Conservation (phyloP, 2,888 invertebrate species). For the Hydrotaea cyrtoneurina region DNA sequence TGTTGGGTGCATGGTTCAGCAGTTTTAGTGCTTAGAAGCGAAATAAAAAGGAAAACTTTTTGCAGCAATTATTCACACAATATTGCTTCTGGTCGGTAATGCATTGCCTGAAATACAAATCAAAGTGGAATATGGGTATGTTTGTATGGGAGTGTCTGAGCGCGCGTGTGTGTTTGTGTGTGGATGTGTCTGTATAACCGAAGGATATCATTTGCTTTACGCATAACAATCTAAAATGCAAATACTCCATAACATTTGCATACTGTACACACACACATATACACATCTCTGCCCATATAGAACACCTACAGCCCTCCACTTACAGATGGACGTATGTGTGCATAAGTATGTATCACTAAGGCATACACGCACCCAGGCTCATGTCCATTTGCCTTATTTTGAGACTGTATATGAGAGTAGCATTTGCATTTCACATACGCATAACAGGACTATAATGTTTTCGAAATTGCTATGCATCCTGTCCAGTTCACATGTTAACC, state of each 20-base stretch:
- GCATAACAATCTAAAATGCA: slow-evolving; percentile 63
- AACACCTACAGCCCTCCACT: slow-evolving; percentile 19
- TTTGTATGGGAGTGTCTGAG: neutral
- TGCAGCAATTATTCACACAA: slow-evolving; percentile 63
- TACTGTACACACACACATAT: neutral
- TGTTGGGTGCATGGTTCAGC: neutral
- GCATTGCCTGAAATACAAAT: slow-evolving; percentile 19
- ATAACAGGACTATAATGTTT: slow-evolving; percentile 50
- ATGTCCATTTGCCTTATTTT: slow-evolving; percentile 4
- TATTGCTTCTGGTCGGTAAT: slow-evolving; percentile 55
- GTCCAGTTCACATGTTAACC: slow-evolving; percentile 67
- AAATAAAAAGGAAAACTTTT: slow-evolving; percentile 55
- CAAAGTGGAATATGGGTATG: slow-evolving; percentile 3
- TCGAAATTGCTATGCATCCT: slow-evolving; percentile 59
- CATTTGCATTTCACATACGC: slow-evolving; percentile 61
- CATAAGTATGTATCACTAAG: neutral
- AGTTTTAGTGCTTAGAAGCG: neutral
- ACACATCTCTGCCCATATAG: neutral
- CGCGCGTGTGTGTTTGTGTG: neutral
- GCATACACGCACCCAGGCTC: neutral
- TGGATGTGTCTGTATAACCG: slow-evolving; percentile 13
- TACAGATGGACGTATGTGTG: neutral
- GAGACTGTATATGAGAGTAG: slow-evolving; percentile 1
- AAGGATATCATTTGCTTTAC: slow-evolving; percentile 60
- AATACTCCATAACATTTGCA: slow-evolving; percentile 23